Conservation (phyloP, 2,888 invertebrate species). For the Cyaniris semiargus region DNA sequence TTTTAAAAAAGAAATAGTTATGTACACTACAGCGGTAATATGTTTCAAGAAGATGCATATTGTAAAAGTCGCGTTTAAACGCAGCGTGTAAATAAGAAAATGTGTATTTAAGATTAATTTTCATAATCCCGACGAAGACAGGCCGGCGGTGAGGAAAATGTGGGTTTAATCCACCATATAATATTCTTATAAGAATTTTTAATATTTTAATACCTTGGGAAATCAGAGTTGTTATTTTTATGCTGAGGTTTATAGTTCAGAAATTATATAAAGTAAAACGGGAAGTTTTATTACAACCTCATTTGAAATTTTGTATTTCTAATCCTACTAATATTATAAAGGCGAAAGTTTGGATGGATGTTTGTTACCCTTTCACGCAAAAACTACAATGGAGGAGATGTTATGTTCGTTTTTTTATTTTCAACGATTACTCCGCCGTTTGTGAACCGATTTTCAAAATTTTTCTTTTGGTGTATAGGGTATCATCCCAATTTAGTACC, state of each 20-base stretch:
- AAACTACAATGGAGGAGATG: too few relatives aligned
- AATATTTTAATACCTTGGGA: conserved; percentile 14
- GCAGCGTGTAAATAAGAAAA: neutral
- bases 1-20: too few relatives aligned
- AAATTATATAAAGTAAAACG: neutral
- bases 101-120: conserved; percentile 12
- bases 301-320: neutral
- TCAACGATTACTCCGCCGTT: too few relatives aligned
- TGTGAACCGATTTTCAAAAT: too few relatives aligned
- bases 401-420: too few relatives aligned
- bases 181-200: conserved; percentile 21
- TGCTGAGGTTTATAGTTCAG: conserved; percentile 3
- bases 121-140: conserved; percentile 1
- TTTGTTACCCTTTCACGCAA: too few relatives aligned
- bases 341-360: too few relatives aligned
- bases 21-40: too few relatives aligned
- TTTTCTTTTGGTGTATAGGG: too few relatives aligned
- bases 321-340: too few relatives aligned
- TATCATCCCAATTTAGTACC: too few relatives aligned
- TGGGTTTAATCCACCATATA: neutral
- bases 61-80: neutral
- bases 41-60: too few relatives aligned
- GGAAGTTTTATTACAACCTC: neutral
- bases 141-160: conserved; percentile 1
- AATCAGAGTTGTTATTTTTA: conserved; percentile 9